Percentiles rank a stretch among this genome's conserved stretches.
phyloP scores from a whole-genome alignment of 2,113 vertebrate genomes.

The Neotragus pygmaeus region DNA sequence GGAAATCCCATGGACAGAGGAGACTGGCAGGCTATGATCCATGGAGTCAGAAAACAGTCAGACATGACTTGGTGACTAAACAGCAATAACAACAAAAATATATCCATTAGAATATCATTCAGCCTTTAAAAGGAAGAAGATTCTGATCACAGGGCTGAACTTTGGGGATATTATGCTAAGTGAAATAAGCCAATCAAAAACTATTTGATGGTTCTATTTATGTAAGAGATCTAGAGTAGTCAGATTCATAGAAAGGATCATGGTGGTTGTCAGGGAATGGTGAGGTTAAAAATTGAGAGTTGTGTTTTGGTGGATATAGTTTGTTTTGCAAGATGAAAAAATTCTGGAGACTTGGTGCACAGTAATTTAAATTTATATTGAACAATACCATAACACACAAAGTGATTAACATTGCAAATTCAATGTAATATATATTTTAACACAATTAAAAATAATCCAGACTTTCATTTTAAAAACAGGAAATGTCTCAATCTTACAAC shows the following conservation, averaged over 20 bases:
- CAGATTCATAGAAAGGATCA: neutral
- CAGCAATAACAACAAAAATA: neutral
- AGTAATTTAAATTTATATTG: neutral
- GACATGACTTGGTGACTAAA: neutral
- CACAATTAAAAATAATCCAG: neutral
- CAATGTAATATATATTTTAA: neutral
- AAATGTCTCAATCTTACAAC: neutral
- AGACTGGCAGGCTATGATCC: neutral
- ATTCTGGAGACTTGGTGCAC: neutral
- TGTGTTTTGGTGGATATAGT: neutral
- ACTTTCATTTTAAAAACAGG: neutral
- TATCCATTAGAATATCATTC: neutral
- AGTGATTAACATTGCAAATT: neutral
- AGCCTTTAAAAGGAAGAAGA: neutral
- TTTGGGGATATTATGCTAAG: neutral
- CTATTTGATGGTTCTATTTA: neutral
- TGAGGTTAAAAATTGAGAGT: rapidly evolving
- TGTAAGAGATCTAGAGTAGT: neutral
- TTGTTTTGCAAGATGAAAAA: neutral
- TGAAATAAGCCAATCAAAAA: neutral
- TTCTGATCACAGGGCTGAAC: neutral
- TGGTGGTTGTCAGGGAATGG: neutral
- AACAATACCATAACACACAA: neutral
- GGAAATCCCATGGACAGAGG: neutral
- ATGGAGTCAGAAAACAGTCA: neutral